Evolutionary conservation across 2,888 invertebrate species (phyloP).

Genomic region (Drosophila limbata): DNA sequence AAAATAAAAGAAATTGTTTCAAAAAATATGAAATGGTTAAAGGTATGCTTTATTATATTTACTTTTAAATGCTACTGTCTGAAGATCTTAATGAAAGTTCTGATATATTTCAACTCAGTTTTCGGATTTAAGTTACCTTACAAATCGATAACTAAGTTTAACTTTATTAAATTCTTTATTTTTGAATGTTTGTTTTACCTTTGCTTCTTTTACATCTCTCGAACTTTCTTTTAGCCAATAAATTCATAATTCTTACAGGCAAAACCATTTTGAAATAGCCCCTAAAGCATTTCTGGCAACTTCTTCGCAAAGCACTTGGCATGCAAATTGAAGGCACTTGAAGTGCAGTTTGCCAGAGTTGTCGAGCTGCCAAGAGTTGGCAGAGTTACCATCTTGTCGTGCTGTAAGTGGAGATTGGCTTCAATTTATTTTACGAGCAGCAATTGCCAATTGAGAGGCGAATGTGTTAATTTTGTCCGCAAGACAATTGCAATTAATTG

Average conservation of each 20-base stretch:
- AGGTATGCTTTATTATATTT: not conserved
- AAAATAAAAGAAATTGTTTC: no score
- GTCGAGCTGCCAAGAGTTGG: constrained; percentile 19
- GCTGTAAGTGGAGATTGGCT: constrained; percentile 39
- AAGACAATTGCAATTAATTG: constrained; percentile 71
- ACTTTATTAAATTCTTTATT: not conserved
- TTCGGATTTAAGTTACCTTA: no score
- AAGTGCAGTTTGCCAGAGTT: constrained; percentile 21
- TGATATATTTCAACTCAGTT: not conserved
- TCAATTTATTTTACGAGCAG: constrained; percentile 49
- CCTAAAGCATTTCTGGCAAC: constrained; percentile 46
- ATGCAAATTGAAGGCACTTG: constrained; percentile 49
- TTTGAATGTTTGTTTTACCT: not conserved
- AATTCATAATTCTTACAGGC: constrained; percentile 40
- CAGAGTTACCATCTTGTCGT: constrained; percentile 7
- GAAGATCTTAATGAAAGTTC: not conserved
- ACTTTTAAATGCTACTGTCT: not conserved
- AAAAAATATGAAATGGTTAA: no score
- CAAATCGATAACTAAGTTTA: not conserved
- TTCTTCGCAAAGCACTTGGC: constrained; percentile 41
- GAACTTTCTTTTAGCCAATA: constrained; percentile 15
- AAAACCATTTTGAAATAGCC: constrained; percentile 17
- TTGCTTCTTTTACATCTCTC: not conserved
- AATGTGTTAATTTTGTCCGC: constrained; percentile 69
- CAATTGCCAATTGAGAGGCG: constrained; percentile 35